phyloP scores from a whole-genome alignment of 2,888 invertebrate genomes.

The Nomada ferruginata region DNA sequence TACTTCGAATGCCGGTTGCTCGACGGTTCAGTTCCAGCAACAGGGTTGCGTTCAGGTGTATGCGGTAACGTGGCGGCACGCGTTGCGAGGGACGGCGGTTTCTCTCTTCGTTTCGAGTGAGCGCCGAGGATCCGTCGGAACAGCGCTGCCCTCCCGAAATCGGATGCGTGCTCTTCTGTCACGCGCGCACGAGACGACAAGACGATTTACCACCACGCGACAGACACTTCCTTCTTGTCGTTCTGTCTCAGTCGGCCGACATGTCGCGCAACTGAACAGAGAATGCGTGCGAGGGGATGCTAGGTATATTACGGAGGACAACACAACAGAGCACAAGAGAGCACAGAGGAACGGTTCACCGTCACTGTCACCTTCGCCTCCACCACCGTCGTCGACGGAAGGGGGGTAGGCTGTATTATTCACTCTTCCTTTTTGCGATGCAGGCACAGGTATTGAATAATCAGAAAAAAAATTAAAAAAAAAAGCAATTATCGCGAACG shows the following conservation, averaged over 20 bases:
- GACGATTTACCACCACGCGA: constrained; percentile 1
- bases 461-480: neutral
- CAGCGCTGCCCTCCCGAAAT: neutral
- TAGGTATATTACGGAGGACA: neutral
- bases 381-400: constrained; percentile 52
- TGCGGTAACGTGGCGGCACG: too few species aligned
- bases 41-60: neutral
- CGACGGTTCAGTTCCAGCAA: constrained; percentile 7
- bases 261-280: constrained; percentile 9
- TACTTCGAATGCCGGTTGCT: constrained; percentile 37
- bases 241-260: constrained; percentile 41
- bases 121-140: constrained; percentile 26
- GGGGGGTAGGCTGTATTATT: constrained; percentile 40
- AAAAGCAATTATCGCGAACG: too few species aligned
- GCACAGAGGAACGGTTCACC: constrained; percentile 53
- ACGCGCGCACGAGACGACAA: constrained; percentile 9
- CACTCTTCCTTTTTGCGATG: constrained; percentile 6
- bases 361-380: constrained; percentile 55
- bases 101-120: neutral
- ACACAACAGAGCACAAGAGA: constrained; percentile 29
- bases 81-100: neutral
- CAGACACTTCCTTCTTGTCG: constrained; percentile 25
- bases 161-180: constrained; percentile 1
- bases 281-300: neutral
- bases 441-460: constrained; percentile 17